A percentile compares a stretch with the other conserved stretches of the same genome.
phyloP scores from a whole-genome alignment of 2,888 invertebrate genomes.

The Thecophora atra region DNA sequence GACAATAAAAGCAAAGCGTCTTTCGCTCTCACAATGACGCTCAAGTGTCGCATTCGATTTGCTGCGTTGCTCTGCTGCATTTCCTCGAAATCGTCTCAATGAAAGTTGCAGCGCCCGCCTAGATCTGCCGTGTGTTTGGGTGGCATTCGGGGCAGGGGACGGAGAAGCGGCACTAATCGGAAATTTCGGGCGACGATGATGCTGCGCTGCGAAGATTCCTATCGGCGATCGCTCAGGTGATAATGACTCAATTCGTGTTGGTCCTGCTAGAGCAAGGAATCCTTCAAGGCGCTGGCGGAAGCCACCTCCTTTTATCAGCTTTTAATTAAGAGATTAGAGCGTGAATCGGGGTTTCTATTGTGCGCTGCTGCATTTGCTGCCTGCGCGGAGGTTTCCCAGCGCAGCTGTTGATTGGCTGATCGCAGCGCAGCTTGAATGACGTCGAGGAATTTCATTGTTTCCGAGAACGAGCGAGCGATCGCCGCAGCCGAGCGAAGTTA shows the following conservation, averaged over 20 bases:
- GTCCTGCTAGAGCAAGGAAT: slow-evolving; percentile 41
- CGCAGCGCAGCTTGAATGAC: slow-evolving; percentile 29
- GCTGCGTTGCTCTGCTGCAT: background rate
- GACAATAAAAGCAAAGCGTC: too few relatives aligned
- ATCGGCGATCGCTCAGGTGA: slow-evolving; percentile 60
- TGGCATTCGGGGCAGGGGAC: slow-evolving; percentile 49
- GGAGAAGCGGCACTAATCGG: slow-evolving; percentile 62
- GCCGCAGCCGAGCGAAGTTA: slow-evolving; percentile 45
- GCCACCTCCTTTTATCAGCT: too few relatives aligned
- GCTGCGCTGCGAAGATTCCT: slow-evolving; percentile 51
- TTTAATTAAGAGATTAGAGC: too few relatives aligned
- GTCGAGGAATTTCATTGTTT: slow-evolving; percentile 45
- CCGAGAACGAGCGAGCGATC: slow-evolving; percentile 59
- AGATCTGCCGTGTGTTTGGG: slow-evolving; percentile 9
- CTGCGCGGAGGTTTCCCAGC: too few relatives aligned
- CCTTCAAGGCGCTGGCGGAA: too few relatives aligned
- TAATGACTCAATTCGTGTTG: slow-evolving; percentile 63
- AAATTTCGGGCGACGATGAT: slow-evolving; percentile 54
- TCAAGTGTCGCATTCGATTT: too few relatives aligned
- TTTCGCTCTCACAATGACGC: too few relatives aligned
- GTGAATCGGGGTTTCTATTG: too few relatives aligned
- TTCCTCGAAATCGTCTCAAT: slow-evolving; percentile 24
- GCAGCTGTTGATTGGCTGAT: slow-evolving; percentile 25
- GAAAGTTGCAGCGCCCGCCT: slow-evolving; percentile 5
- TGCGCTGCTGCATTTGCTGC: too few relatives aligned